phyloP scores from a whole-genome alignment of 64 coral and sea anemone species.

The Porites lutea region DNA sequence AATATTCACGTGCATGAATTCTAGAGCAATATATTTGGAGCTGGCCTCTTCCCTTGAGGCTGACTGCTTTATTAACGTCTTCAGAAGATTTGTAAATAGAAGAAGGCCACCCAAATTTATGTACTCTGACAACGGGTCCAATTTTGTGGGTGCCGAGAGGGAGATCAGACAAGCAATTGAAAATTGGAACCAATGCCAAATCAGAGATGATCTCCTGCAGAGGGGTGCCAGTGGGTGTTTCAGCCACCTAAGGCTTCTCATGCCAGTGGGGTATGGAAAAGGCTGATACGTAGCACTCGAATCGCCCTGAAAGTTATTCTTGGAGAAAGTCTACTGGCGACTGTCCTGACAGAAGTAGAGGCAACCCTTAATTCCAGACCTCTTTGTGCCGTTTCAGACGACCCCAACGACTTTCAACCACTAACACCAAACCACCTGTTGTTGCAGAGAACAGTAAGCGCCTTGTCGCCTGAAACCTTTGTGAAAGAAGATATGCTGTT shows the following conservation, averaged over 20 bases:
- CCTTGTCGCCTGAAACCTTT: conserved; percentile 15
- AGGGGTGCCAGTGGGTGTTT: conserved; percentile 36
- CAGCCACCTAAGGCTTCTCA: conserved; percentile 44
- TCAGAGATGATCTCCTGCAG: conserved; percentile 49
- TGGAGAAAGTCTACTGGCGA: conserved; percentile 16
- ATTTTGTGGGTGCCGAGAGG: conserved; percentile 54
- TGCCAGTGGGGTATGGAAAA: conserved; percentile 37
- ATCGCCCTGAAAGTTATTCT: conserved; percentile 48
- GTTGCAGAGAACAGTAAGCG: background rate
- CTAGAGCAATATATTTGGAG: conserved; percentile 36
- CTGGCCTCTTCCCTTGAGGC: conserved; percentile 26
- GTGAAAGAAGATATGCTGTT: conserved; percentile 12
- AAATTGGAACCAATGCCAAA: conserved; percentile 34
- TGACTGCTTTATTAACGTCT: conserved; percentile 30
- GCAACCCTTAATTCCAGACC: conserved; percentile 61
- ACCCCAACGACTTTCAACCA: conserved; percentile 45
- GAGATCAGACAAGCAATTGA: conserved; percentile 49
- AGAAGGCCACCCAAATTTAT: conserved; percentile 53
- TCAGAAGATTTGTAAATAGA: conserved; percentile 41
- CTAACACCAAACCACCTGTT: conserved; percentile 45
- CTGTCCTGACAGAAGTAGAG: conserved; percentile 60
- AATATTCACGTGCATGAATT: conserved; percentile 50
- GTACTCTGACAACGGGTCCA: conserved; percentile 55
- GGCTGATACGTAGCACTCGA: conserved; percentile 37
- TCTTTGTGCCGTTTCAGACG: conserved; percentile 65